Percentiles rank a stretch among this genome's conserved stretches.
Evolutionary conservation across 2,888 invertebrate species (phyloP).

Genomic region (Nephrotoma appendiculata): DNA sequence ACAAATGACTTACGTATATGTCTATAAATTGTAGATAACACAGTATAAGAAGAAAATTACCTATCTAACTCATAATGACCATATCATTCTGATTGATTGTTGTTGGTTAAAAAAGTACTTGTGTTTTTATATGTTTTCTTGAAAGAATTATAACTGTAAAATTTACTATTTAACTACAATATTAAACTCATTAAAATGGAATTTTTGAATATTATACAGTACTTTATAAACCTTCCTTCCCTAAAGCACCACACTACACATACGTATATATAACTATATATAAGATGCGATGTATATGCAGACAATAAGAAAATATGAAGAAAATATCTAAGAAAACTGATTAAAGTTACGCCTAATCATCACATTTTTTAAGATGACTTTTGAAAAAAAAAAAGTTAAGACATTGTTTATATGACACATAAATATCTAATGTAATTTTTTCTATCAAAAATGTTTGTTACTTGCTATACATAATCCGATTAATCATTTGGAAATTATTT

Average conservation of each 20-base stretch:
- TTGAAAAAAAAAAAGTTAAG: background rate
- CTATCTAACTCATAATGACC: background rate
- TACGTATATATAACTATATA: too few species aligned
- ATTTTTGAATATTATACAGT: background rate
- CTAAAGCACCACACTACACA: background rate
- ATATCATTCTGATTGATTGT: background rate
- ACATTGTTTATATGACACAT: background rate
- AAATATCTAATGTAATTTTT: background rate
- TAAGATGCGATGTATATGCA: background rate
- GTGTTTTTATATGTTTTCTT: background rate
- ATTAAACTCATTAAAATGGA: background rate
- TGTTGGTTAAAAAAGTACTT: background rate
- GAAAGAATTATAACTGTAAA: background rate
- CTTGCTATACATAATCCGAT: background rate
- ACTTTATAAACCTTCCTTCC: background rate
- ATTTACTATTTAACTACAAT: background rate
- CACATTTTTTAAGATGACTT: background rate
- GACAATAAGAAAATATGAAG: background rate
- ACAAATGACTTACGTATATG: background rate
- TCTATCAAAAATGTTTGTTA: background rate
- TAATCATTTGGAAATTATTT: background rate
- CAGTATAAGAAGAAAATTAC: background rate
- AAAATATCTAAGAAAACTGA: background rate
- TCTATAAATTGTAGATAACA: background rate
- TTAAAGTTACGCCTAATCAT: background rate